These are phyloP conservation scores for Metacarcinus magister DNA, from an alignment of 2,888 invertebrate species.

Conservation along the genomic window DNA sequence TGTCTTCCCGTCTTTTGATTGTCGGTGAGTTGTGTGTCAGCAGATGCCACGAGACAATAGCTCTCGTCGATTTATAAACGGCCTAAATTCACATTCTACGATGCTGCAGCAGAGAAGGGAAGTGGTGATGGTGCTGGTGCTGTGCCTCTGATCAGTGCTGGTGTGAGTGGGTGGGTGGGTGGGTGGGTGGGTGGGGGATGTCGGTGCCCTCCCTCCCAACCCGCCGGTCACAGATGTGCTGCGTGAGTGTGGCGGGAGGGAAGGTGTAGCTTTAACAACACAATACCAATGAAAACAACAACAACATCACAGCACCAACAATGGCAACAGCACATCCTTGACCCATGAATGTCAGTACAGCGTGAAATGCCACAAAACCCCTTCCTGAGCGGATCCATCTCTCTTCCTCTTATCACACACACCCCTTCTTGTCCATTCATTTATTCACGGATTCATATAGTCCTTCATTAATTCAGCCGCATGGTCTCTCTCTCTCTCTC, in stretches of 20 bases:
- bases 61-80: constrained; percentile 28
- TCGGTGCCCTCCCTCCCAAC: not conserved
- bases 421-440: constrained; percentile 47
- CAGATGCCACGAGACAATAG: not conserved
- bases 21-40: not conserved
- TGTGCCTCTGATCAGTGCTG: not conserved
- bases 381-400: constrained; percentile 5
- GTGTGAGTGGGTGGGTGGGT: not conserved
- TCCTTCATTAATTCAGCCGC: constrained; percentile 47
- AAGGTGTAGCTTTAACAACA: constrained; percentile 29
- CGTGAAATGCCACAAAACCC: not conserved
- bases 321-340: not conserved
- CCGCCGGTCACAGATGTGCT: not conserved
- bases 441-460: constrained; percentile 31
- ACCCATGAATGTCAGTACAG: not conserved
- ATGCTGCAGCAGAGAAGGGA: not conserved
- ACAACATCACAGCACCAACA: not conserved
- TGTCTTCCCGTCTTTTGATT: not conserved
- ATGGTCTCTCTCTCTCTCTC: constrained; percentile 61
- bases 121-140: not conserved
- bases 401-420: constrained; percentile 35
- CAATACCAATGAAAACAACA: constrained; percentile 7
- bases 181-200: not conserved
- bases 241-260: constrained; percentile 3
- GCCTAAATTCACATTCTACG: not conserved